These are phyloP conservation scores for Meles meles DNA, from an alignment of 2,113 vertebrate species.

Conservation along the genomic window DNA sequence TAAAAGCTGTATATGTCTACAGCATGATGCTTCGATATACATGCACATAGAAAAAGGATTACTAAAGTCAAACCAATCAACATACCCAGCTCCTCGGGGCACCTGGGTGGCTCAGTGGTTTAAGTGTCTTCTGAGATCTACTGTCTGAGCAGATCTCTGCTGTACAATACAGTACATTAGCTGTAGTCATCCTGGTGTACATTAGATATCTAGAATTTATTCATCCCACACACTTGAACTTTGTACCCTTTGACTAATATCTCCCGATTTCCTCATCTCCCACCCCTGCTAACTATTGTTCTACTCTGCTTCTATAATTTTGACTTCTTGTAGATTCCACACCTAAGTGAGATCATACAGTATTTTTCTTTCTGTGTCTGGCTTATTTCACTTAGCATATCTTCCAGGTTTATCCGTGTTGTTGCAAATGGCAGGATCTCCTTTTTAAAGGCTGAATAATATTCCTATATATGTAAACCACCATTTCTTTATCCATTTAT, in stretches of 20 bases:
- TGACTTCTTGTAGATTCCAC: neutral
- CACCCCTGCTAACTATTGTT: neutral
- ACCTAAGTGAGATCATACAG: neutral
- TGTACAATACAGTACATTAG: neutral
- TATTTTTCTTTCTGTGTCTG: neutral
- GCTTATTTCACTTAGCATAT: neutral
- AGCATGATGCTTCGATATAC: neutral
- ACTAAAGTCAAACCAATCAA: neutral
- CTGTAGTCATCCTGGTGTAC: neutral
- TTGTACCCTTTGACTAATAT: neutral
- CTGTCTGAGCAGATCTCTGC: neutral
- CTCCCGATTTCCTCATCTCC: neutral
- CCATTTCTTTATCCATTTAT: neutral
- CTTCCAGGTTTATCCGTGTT: neutral
- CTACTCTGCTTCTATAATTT: neutral
- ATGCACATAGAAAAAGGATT: neutral
- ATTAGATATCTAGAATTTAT: neutral
- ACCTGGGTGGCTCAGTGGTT: neutral
- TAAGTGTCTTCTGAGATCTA: neutral
- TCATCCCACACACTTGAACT: neutral
- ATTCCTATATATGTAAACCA: neutral
- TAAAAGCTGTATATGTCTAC: neutral
- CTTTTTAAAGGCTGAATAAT: neutral
- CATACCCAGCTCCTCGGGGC: neutral
- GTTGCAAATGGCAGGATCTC: neutral